Evolutionary conservation across 64 coral and sea anemone genomes (phyloP), one percentile per base, ranked within the genome.

Genomic region (Porites australiensis): DNA sequence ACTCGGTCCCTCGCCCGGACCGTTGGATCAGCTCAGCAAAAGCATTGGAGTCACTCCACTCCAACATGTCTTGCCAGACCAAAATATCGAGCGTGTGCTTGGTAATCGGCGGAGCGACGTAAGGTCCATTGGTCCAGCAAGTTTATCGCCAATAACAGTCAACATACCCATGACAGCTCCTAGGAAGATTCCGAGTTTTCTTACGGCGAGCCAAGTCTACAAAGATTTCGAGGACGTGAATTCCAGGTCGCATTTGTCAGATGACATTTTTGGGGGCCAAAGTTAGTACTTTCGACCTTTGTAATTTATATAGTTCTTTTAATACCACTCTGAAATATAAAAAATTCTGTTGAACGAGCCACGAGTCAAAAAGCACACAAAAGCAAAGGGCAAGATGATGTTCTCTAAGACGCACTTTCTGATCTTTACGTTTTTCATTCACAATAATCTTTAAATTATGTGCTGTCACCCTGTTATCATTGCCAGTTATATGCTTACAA

Each of bases 211-310:
- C 69, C 81, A 84, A 68, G 81, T 84, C 18, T 84, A 84, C 45
- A 84, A 18, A 84, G 81, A 84, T 45, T 84, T 84, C 12, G 81
- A 84, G 43, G 81, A 84, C 18, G 63, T 84, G 3, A 84, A 84
- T 20, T 37, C 81, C 1, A 67, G 81, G 81, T 69, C 81, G 4
- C 44, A 84, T 20, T 22, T 84, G 9, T 64, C 81, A 50, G 62
- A 84, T 65, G 81, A 84, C 14, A 65, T 84, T 68, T 11, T 15
- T 46, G 46, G 81, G 4, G 45, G 59, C 11, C 81, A 67, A 51
- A 65, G 81, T 84, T 68, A 68, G 81, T 69, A 9, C 51, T 48
- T 19, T 46, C 48, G 1, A 16, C 19, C 50, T 75, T 10, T 51
- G 49, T 51, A 2, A 64, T 57, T 4, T 57, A 4, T 12, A 9